Evolutionary conservation across 2,888 invertebrate species (phyloP), one percentile per base, ranked within the genome.

Genomic region (Hetaerina titia): DNA sequence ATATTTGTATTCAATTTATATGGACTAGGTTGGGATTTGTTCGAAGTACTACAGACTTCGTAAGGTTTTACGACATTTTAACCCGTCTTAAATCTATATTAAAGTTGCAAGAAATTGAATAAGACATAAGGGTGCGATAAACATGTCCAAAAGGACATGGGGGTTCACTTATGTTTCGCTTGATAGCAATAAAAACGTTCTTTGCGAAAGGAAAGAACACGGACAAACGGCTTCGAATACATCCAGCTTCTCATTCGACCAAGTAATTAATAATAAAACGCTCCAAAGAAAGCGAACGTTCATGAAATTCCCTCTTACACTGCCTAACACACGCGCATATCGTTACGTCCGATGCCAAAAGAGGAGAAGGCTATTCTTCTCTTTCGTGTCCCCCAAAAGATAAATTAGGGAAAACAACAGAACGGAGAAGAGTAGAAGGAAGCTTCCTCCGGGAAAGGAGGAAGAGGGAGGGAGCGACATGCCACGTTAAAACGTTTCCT

Each of bases 251-350:
- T 74, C 56, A 81, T 92, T 74, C 69, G 22, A 45, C n/a, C 56
- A 74, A n/a, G 69, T 69, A 92, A 92, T 92, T 69, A 92, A 92
- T 92, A 92, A 92, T 92, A 92, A 56, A 92, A 45, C 69, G 92
- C n/a, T 69, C n/a, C 56, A 64, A 74, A 74, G 92, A 92, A 56
- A 56, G 92, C 92, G 64, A 69, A 81, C 31, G 81, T 56, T 92
- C 45, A 74, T 56, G 92, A 81, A 81, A 92, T 92, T 92, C 64
- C 81, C 31, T 81, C 92, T 92, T 64, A 64, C 22, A 45, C 64
- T 19, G 56, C 45, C 69, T 81, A 2, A 56, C 92, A 69, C 92
- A 92, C 56, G 22, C 92, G 56, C 92, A 56, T 58, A 89, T 58
- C 81, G 22, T 58, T 89, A 89, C 31, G 56, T 58, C 45, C 56